These are phyloP conservation scores for Cotesia congregata DNA, from an alignment of 2,888 invertebrate species.

Conservation along the genomic window DNA sequence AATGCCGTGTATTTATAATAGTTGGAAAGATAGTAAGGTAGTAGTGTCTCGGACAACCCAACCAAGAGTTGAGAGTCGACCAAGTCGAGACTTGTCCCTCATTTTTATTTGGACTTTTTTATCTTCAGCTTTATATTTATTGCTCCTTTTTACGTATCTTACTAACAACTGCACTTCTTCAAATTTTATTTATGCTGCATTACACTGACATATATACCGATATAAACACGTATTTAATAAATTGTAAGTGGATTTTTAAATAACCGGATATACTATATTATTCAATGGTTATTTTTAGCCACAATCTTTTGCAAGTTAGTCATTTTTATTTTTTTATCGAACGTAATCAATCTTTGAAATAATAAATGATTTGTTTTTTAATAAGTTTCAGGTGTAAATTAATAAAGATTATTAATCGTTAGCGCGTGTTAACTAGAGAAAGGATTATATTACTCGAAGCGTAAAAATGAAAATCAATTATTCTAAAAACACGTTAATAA, in stretches of 20 bases:
- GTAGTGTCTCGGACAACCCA: constrained; percentile 26
- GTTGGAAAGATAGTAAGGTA: background rate
- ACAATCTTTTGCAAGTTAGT: background rate
- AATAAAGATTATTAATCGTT: background rate
- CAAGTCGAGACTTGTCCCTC: background rate
- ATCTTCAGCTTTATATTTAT: constrained; percentile 11
- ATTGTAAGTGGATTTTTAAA: background rate
- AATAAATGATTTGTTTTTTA: background rate
- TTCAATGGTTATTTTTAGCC: background rate
- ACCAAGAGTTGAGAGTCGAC: constrained; percentile 22
- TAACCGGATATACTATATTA: background rate
- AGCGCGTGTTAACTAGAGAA: background rate
- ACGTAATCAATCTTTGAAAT: background rate
- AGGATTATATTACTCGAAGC: background rate
- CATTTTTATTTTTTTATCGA: background rate
- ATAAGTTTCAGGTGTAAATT: no score
- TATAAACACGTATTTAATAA: constrained; percentile 3
- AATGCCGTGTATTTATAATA: constrained; percentile 4
- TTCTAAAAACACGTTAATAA: background rate
- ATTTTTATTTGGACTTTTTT: background rate
- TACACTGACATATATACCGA: background rate
- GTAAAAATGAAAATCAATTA: background rate
- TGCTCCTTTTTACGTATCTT: background rate
- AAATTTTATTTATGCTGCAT: constrained; percentile 23
- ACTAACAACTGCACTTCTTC: constrained; percentile 27